Evolutionary conservation across 2,113 vertebrate species (phyloP).

Genomic region (Ceyx margarethae): DNA sequence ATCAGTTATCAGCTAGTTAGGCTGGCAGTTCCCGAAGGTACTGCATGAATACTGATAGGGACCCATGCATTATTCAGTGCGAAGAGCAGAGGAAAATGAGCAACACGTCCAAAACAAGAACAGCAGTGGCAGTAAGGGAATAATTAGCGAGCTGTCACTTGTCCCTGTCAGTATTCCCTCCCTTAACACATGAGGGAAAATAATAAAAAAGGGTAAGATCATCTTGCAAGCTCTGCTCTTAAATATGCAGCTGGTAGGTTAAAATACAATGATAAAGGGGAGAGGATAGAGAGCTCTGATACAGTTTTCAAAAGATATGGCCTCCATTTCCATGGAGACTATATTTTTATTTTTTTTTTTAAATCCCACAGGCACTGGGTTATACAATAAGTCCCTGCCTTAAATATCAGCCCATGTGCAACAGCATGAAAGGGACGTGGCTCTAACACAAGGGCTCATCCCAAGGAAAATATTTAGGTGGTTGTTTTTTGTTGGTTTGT

Average conservation of each 20-base stretch:
- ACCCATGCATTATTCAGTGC: constrained; percentile 87
- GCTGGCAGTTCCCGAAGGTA: constrained; percentile 81
- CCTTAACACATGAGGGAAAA: constrained; percentile 88
- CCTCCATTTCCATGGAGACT: constrained; percentile 66
- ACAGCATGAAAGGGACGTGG: constrained; percentile 14
- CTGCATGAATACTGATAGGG: constrained; percentile 82
- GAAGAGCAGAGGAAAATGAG: constrained; percentile 91
- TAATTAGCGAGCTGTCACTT: constrained; percentile 99
- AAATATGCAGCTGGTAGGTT: constrained; percentile 77
- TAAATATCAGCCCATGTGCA: constrained; percentile 48
- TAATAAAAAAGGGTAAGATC: constrained; percentile 77
- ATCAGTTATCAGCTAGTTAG: constrained; percentile 88
- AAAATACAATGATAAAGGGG: constrained; percentile 69
- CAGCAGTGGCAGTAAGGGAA: constrained; percentile 96
- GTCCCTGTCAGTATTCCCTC: constrained; percentile 96
- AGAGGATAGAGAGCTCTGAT: constrained; percentile 68
- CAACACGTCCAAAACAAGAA: constrained; percentile 91
- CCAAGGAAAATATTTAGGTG: constrained; percentile 53
- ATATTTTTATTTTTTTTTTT: not conserved
- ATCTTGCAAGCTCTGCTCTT: constrained; percentile 72
- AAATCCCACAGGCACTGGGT: constrained; percentile 53
- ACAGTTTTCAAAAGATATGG: constrained; percentile 68
- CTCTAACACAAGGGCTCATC: not conserved
- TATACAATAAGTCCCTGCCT: constrained; percentile 51
- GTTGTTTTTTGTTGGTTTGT: too few species aligned